Evolutionary conservation across 37 sponge, comb jelly and placozoan genomes (phyloP), one percentile per base, ranked within the genome.

Genomic region (Spongia lamella): DNA sequence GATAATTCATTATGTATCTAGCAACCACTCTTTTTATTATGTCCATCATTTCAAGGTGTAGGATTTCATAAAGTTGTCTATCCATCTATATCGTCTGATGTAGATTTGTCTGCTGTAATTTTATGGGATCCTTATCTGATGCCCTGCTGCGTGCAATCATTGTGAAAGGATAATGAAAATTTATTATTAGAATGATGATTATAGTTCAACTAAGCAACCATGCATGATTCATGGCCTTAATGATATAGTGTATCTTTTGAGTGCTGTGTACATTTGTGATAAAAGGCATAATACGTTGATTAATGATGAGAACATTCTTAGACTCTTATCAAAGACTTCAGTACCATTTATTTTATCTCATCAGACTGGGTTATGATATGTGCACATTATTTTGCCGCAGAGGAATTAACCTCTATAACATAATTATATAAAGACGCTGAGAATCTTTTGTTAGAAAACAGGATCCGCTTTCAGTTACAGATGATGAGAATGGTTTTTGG

Each of bases 391-490:
- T 75, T 5, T 6, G 47, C 2, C 3, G 3, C 14, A 35, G 36
- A 5, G 75, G 75, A 1, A 33, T 75, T 32, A 75, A 75, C 30
- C 60, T 75, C 63, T 31, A 75, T 29, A 75, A 75, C 31, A 75
- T 75, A 7, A 60, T 75, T 11, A 38, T 38, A 21, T 43, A 75
- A 38, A 61, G 49, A 38, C 1, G 47, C 15, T 61, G 61, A 61
- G 32, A n/a, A 38, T 6, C 61, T 15, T 75, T 61, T 61, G 61
- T 32, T 26, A 60, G 29, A 38, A 38, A 75, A 39, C 14, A 50
- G 7, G 60, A 75, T 37, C n/a, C 60, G 30, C 62, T 75, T 1
- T 43, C 47, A 43, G 47, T 13, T 43, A 5, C 17, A 60, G 3
- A 9, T 43, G 47, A 43, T 9, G 9, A 43, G 9, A 9, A 9